These are phyloP conservation scores for Streptopelia turtur DNA, from an alignment of 2,797 vertebrate genomes.

Conservation along the genomic window DNA sequence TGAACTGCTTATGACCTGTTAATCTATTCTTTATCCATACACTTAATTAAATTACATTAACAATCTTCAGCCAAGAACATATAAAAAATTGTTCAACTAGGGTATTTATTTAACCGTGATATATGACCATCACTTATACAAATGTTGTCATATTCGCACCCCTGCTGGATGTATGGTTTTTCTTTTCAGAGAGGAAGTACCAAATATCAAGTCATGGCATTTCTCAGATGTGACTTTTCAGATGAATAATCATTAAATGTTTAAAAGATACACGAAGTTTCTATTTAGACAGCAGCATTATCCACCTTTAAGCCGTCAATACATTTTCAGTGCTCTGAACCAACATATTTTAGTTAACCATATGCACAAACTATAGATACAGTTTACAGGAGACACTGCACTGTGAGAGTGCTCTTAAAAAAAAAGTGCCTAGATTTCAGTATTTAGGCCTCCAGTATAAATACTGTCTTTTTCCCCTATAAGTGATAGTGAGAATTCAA, in stretches of 20 bases:
- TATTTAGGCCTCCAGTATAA: not conserved
- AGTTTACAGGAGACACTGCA: not conserved
- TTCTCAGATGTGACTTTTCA: conserved; percentile 9
- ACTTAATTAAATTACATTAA: conserved; percentile 9
- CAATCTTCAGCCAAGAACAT: conserved; percentile 19
- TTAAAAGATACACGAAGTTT: not conserved
- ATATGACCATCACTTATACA: not conserved
- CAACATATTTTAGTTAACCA: not conserved
- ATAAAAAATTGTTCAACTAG: not conserved
- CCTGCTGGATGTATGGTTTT: not conserved
- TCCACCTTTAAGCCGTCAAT: not conserved
- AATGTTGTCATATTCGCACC: not conserved
- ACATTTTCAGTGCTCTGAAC: not conserved
- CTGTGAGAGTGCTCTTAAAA: not conserved
- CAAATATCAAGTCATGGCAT: not conserved
- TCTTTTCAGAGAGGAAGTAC: not conserved
- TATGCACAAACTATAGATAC: not conserved
- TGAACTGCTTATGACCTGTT: conserved; percentile 20
- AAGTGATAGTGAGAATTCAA: not conserved
- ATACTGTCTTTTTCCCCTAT: not conserved
- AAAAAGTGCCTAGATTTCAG: not conserved
- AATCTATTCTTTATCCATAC: conserved; percentile 30
- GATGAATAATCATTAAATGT: not conserved
- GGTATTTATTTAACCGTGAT: not conserved
- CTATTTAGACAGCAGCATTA: not conserved